Evolutionary conservation across 1,140 invertebrate species (phyloP).

Genomic region (Ericerus pela): DNA sequence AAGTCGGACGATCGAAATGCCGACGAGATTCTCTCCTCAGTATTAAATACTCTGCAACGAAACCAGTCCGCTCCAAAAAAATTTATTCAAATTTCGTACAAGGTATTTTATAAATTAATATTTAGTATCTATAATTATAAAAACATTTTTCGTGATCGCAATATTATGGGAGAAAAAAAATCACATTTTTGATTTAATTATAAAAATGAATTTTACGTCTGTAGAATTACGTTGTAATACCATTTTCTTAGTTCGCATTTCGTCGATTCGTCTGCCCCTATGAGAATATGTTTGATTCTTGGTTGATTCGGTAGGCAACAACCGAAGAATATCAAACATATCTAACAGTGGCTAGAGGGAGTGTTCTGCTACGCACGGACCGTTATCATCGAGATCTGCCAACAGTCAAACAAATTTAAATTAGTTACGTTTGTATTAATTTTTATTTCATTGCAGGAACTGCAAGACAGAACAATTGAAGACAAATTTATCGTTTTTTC

Average conservation of each 20-base stretch:
- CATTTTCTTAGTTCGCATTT: too few relatives aligned
- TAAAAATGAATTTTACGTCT: too few relatives aligned
- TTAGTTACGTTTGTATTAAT: too few relatives aligned
- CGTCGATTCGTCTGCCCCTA: constrained; percentile 5
- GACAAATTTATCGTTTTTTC: constrained; percentile 4
- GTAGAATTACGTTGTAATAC: too few relatives aligned
- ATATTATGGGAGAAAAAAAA: too few relatives aligned
- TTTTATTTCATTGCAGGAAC: constrained; percentile 5
- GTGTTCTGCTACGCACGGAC: too few relatives aligned
- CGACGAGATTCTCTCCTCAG: neutral
- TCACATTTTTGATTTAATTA: too few relatives aligned
- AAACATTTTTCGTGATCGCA: too few relatives aligned
- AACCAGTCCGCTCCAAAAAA: neutral
- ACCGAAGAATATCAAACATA: constrained; percentile 11
- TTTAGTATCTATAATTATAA: too few relatives aligned
- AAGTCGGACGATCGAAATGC: neutral
- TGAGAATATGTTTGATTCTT: constrained; percentile 12
- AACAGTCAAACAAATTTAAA: too few relatives aligned
- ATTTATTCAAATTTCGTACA: neutral
- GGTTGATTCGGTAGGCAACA: constrained; percentile 6
- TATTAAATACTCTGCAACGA: neutral
- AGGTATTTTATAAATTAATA: too few relatives aligned
- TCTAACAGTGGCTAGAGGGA: constrained; percentile 7
- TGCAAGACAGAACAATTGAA: neutral
- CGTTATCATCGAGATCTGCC: too few relatives aligned